A percentile compares a stretch with the other conserved stretches of the same genome.
Evolutionary conservation across 2,888 invertebrate genomes (phyloP).

Genomic region (Amphipyra tragopoginis): DNA sequence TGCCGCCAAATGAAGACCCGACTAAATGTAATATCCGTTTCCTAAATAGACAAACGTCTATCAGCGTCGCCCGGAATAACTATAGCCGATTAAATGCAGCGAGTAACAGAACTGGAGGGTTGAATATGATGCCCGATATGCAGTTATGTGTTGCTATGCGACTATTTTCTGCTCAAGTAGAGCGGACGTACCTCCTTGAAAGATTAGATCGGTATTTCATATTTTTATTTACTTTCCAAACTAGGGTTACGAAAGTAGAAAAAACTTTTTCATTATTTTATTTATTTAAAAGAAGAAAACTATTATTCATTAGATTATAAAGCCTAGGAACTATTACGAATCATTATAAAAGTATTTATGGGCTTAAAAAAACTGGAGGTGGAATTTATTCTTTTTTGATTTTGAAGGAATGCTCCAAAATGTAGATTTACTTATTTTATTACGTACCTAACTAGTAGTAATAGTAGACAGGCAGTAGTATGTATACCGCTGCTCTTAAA

Average conservation of each 20-base stretch:
- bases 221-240: constrained; percentile 5
- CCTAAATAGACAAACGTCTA: constrained; percentile 90
- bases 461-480: too few relatives aligned
- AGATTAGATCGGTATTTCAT: constrained; percentile 42
- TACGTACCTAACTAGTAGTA: too few relatives aligned
- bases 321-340: too few relatives aligned
- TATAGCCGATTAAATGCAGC: constrained; percentile 85
- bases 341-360: too few relatives aligned
- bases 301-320: too few relatives aligned
- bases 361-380: too few relatives aligned
- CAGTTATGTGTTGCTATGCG: constrained; percentile 61
- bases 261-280: too few relatives aligned
- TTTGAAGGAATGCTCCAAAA: too few relatives aligned
- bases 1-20: constrained; percentile 88
- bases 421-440: too few relatives aligned
- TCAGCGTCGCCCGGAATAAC: constrained; percentile 87
- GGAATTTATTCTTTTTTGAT: too few relatives aligned
- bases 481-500: constrained; percentile 2
- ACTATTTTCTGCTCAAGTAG: constrained; percentile 62
- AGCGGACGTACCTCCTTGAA: constrained; percentile 60
- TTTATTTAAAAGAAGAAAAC: too few relatives aligned
- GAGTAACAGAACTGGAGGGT: constrained; percentile 63
- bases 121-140: constrained; percentile 63
- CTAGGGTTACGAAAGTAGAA: too few relatives aligned
- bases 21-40: constrained; percentile 90